These are phyloP conservation scores for Pocillopora grandis DNA, from an alignment of 92 coral and sea anemone genomes.

Conservation along the genomic window DNA sequence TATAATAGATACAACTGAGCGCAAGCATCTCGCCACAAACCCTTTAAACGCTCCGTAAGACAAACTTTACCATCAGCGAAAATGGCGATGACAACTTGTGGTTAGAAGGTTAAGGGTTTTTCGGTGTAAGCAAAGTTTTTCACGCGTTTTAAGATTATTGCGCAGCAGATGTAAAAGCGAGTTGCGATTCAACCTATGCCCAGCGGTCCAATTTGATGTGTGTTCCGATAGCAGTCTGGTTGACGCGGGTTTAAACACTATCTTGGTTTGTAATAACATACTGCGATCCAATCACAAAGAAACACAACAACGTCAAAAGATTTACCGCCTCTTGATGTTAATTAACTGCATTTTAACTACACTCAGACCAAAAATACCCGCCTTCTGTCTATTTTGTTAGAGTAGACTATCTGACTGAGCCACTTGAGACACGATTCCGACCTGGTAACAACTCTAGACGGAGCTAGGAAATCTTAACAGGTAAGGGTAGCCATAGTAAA, in stretches of 20 bases:
- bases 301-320: slow-evolving; percentile 1
- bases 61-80: too few species aligned
- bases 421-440: slow-evolving; percentile 19
- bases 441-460: slow-evolving; percentile 3
- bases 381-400: slow-evolving; percentile 33
- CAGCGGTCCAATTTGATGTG: slow-evolving; percentile 60
- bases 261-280: slow-evolving; percentile 32
- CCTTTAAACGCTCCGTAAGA: not conserved
- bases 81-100: not conserved
- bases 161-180: not conserved
- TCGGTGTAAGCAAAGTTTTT: not conserved
- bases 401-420: slow-evolving; percentile 31
- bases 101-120: not conserved
- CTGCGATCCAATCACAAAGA: slow-evolving; percentile 31
- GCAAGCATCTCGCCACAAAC: not conserved
- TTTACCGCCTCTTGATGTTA: slow-evolving; percentile 38
- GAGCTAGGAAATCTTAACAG: not conserved
- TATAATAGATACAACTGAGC: not conserved
- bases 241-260: slow-evolving; percentile 56
- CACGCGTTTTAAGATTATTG: not conserved
- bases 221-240: slow-evolving; percentile 53
- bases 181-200: not conserved
- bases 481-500: not conserved
- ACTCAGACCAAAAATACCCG: slow-evolving; percentile 1
- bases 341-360: slow-evolving; percentile 35